These are phyloP conservation scores for Choloepus didactylus DNA, from an alignment of 2,797 vertebrate species.

Conservation along the genomic window DNA sequence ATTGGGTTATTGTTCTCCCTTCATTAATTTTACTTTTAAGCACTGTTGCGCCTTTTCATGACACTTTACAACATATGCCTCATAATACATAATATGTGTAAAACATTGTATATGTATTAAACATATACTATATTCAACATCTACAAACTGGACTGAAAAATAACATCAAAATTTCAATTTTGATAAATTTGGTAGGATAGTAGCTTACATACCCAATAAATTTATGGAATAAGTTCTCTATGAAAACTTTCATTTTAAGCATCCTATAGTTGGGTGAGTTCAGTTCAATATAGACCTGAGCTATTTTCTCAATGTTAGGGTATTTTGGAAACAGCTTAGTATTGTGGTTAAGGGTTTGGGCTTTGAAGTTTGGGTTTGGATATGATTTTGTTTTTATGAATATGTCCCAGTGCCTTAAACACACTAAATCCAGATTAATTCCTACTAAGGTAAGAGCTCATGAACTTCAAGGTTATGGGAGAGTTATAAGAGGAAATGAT, in stretches of 20 bases:
- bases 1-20: too few relatives aligned
- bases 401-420: not conserved
- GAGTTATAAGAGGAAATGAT: not conserved
- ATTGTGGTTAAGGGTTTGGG: not conserved
- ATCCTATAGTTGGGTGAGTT: not conserved
- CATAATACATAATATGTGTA: too few relatives aligned
- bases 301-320: not conserved
- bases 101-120: not conserved
- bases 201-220: not conserved
- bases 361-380: not conserved
- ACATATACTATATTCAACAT: not conserved
- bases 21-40: not conserved
- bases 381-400: not conserved
- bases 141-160: not conserved
- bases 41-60: not conserved
- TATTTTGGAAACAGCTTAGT: not conserved
- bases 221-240: not conserved
- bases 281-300: not conserved
- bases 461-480: not conserved
- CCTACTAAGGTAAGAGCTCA: too few relatives aligned
- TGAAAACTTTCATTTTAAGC: not conserved
- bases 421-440: not conserved
- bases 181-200: not conserved
- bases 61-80: not conserved
- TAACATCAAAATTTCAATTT: not conserved